Evolutionary conservation across 2,888 invertebrate species (phyloP).

Genomic region (Erpobdella octoculata): DNA sequence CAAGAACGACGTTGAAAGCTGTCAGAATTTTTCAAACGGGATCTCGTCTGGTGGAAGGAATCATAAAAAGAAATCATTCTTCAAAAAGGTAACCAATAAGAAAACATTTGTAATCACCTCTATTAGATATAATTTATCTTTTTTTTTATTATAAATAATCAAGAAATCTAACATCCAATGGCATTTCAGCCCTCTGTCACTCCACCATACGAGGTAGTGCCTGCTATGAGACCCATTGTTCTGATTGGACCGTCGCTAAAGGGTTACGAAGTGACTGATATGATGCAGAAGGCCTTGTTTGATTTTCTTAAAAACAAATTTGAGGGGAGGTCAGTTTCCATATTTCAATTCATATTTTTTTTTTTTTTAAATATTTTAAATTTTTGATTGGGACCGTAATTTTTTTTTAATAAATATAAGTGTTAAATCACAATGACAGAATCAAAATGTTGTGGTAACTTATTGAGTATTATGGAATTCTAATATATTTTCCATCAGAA

Average conservation of each 20-base stretch:
- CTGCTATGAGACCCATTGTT: constrained; percentile 22
- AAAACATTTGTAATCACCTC: no score
- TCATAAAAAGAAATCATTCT: constrained; percentile 22
- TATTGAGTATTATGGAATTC: no score
- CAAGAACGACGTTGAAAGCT: background rate
- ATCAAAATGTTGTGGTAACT: no score
- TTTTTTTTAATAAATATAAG: no score
- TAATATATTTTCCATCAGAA: background rate
- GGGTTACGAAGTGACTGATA: constrained; percentile 24
- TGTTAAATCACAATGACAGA: no score
- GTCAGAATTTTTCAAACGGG: constrained; percentile 7
- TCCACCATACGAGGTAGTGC: constrained; percentile 22
- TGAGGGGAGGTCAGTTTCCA: constrained; percentile 33
- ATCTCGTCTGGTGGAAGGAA: background rate
- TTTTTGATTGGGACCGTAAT: no score
- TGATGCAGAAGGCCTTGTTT: constrained; percentile 26
- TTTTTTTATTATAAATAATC: background rate
- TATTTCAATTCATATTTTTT: no score
- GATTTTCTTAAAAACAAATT: constrained; percentile 22
- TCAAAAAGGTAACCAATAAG: constrained; percentile 19
- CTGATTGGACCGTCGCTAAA: constrained; percentile 23
- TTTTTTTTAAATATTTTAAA: no score
- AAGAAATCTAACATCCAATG: no score
- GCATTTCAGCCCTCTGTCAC: background rate
- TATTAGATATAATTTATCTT: background rate